Conservation (phyloP, 2,113 vertebrate species). For the Cichladusa arquata region DNA sequence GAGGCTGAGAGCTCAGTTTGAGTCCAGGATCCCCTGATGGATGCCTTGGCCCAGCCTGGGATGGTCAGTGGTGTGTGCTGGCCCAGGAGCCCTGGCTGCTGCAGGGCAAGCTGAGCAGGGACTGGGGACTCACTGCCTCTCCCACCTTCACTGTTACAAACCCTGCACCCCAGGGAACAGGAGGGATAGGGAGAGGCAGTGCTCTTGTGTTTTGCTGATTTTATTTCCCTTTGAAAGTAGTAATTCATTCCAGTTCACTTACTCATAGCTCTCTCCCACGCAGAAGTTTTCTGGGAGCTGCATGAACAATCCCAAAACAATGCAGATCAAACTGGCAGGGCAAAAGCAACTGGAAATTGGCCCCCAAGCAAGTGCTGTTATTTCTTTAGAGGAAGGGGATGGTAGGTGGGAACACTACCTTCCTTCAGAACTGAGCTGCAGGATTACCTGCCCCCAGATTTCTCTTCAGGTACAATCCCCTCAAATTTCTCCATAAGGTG, state of each 20-base stretch:
- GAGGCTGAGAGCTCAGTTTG: neutral
- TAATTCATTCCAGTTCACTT: conserved; percentile 15
- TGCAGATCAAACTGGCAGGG: neutral
- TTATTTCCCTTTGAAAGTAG: conserved; percentile 6
- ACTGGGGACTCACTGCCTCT: neutral
- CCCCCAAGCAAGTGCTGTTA: neutral
- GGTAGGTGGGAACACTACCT: neutral
- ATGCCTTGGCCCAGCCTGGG: neutral
- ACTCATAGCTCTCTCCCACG: neutral
- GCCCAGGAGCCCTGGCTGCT: neutral
- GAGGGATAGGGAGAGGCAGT: neutral
- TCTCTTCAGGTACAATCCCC: neutral
- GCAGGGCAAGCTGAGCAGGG: neutral
- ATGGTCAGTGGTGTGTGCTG: fast-evolving
- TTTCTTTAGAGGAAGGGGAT: neutral
- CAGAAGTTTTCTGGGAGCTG: neutral
- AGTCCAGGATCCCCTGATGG: neutral
- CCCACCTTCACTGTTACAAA: neutral
- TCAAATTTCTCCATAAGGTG: neutral
- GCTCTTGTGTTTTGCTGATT: neutral
- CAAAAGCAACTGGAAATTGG: neutral
- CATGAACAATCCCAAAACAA: neutral
- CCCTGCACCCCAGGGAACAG: neutral
- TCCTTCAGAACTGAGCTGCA: neutral
- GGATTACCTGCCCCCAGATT: neutral